Base-by-base conservation (phyloP, 2,888 invertebrate species). In the Venusia cambrica region DNA sequence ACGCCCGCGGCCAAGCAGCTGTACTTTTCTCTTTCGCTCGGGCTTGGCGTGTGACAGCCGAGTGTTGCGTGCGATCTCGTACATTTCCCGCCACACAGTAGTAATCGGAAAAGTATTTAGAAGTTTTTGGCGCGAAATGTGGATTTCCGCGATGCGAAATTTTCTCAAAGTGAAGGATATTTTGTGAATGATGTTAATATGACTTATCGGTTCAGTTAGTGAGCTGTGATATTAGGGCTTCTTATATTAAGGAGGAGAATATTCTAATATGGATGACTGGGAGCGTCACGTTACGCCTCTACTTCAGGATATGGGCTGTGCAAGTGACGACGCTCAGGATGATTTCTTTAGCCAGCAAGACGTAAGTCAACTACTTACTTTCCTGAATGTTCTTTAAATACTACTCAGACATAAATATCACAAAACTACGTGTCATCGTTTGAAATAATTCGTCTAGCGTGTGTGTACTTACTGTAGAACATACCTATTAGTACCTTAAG, bases 291-390 rank as follows among this genome's bases (percentile, higher is more conserved):
- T 89, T 45, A 88, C 89, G 38, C 88, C 89, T 24, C 84, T 89
- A 41, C 77, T 89, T 46, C 89, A 89, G 66, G 89, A 89, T 60
- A 89, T 89, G 87, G 88, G 87, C 57, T 87, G 87, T 63, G 68
- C 85, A 45, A 81, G 74, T 55, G 87, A 85, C 63, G 88, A 88
- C 51, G 80, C 83, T 50, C 89, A 89, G 59, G 88, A 88, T 52
- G 89, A 89, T 73, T 89, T 88, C 76, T 89, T 89, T 74, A 84
- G 78, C 61, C 88, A 89, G 51, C 89, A 89, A 73, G 89, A 89
- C 65, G 89, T 89, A 78, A 88, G 89, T 87, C 42, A 52, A n/a
- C 20, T 18, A 5, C n/a, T n/a, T n/a, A n/a, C n/a, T n/a, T n/a
- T n/a, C n/a, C n/a, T n/a, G n/a, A n/a, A n/a, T n/a, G n/a, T n/a